These are phyloP conservation scores for Zapus hudsonius DNA, from an alignment of 2,113 vertebrate species.

Conservation along the genomic window DNA sequence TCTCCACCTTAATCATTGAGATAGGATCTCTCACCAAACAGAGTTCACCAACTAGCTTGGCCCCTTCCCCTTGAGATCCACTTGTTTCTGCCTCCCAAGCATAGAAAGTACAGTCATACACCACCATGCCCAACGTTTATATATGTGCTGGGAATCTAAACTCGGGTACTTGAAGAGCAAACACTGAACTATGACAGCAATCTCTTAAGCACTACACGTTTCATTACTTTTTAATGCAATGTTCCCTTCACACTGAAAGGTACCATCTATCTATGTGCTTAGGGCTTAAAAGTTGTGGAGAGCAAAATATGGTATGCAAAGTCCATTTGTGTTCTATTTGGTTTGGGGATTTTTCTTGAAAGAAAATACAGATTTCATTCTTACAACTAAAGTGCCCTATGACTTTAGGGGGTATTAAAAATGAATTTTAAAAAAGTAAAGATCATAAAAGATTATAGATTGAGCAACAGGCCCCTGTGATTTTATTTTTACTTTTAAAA, in stretches of 20 bases:
- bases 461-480: background rate
- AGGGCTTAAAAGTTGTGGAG: background rate
- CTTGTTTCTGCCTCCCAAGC: no score
- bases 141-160: no score
- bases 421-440: conserved; percentile 19
- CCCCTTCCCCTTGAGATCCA: no score
- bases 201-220: no score
- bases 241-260: background rate
- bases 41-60: no score
- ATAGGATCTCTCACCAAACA: no score
- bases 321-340: background rate
- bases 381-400: background rate
- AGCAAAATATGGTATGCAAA: background rate
- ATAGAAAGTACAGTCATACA: no score
- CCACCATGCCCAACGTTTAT: no score
- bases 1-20: background rate
- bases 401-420: background rate
- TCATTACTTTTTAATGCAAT: background rate
- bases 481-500: conserved; percentile 63
- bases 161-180: no score
- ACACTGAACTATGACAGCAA: no score
- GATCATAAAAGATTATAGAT: conserved; percentile 31
- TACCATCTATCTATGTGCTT: background rate
- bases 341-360: conserved; percentile 8
- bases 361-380: conserved; percentile 20